Percentiles rank a stretch among this genome's conserved stretches.
phyloP scores from a whole-genome alignment of 2,113 vertebrate species.

The Notothenia coriiceps region DNA sequence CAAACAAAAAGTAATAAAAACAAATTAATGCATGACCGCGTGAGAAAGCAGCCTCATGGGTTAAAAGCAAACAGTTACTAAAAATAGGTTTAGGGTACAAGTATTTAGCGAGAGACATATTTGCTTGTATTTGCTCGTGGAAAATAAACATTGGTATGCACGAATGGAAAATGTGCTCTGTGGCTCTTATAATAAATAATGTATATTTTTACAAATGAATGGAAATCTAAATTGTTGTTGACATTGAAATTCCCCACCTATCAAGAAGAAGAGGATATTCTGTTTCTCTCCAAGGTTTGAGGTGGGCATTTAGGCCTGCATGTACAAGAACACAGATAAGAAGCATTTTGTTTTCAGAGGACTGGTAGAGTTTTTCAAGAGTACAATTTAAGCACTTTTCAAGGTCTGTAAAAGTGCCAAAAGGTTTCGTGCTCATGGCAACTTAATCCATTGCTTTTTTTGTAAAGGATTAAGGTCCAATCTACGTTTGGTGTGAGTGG shows the following conservation, averaged over 20 bases:
- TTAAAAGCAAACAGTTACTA: neutral
- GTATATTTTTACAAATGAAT: neutral
- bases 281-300: slow-evolving; percentile 27
- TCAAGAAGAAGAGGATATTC: slow-evolving; percentile 44
- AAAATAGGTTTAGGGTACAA: neutral
- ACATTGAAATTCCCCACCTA: slow-evolving; percentile 1
- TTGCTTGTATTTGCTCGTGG: neutral
- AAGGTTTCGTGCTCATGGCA: too few relatives aligned
- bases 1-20: neutral
- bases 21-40: neutral
- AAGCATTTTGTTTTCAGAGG: neutral
- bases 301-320: slow-evolving; percentile 14
- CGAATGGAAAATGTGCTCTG: neutral
- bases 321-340: slow-evolving; percentile 67
- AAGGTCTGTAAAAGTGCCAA: too few relatives aligned
- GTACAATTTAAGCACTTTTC: too few relatives aligned
- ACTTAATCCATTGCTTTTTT: too few relatives aligned
- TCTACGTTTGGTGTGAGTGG: too few relatives aligned
- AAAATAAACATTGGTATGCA: slow-evolving; percentile 1
- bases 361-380: too few relatives aligned
- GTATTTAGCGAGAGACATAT: neutral
- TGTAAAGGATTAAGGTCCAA: too few relatives aligned
- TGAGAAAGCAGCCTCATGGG: neutral
- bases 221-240: neutral
- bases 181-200: neutral